Base-by-base conservation (phyloP, 2,113 vertebrate genomes). In the Lampris incognitus region DNA sequence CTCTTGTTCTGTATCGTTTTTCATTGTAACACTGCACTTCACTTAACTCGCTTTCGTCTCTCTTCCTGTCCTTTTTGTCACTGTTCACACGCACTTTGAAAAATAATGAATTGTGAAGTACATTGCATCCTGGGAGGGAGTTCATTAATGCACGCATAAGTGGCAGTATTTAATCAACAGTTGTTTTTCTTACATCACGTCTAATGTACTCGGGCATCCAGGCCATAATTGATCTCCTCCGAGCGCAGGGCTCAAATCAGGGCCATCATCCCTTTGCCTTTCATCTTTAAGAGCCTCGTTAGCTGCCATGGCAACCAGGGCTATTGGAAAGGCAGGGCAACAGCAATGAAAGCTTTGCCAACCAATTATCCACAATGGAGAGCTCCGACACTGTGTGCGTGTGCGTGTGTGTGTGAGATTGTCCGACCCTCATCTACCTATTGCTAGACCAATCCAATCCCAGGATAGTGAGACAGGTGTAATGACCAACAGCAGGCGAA, bases 241-340 rank as follows among this genome's bases (percentile, higher is more conserved):
- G 72, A 82, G 86, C 79, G 64, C 69, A 66, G 55, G 77, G 73
- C 79, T 87, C n/a, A 85, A 83, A 85, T 90, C 74, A 76, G 78
- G 59, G 77, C 52, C 74, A 89, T 91, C 81, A 87, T 85, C 81
- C 69, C 38, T 39, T 69, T 78, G 80, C 65, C 81, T 86, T 89
- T 84, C 80, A 91, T 80, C 87, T 91, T 88, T 69, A 90, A 81
- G 79, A 81, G 76, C 64, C 81, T 84, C 9, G 56, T 91, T 87
- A 91, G 88, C 86, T 84, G 76, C 64, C 52, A 66, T 83, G 75
- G 88, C 89, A 90, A 82, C 63, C 57, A 38, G 58, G 75, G 82
- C 85, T 70, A 87, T 46, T 41, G 87, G 85, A 87, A 88, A 69
- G 70, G 73, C 83, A 52, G 72, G 60, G 39, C 5, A n/a, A 77